Evolutionary conservation across 2,113 vertebrate genomes (phyloP).

Genomic region (Sarotherodon lohbergeri): DNA sequence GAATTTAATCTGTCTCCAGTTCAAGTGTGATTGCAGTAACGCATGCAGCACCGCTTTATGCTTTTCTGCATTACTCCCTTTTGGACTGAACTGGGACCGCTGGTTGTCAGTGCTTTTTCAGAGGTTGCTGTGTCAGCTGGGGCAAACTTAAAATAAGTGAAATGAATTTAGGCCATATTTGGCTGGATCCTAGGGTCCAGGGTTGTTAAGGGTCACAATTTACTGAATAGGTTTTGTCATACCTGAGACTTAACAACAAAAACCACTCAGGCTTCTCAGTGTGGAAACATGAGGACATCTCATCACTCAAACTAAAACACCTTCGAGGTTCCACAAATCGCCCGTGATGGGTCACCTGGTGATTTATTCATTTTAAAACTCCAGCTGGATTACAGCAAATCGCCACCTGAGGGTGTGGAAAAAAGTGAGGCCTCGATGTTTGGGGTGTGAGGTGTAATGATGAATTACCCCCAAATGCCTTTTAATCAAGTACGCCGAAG

Average conservation of each 20-base stretch:
- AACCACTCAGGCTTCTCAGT: background rate
- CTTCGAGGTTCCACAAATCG: background rate
- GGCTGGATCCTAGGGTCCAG: background rate
- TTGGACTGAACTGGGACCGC: rapidly evolving
- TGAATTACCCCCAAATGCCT: background rate
- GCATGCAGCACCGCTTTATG: background rate
- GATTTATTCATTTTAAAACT: background rate
- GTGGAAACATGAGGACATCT: background rate
- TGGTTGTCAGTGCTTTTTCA: background rate
- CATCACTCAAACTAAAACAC: background rate
- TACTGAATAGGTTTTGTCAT: background rate
- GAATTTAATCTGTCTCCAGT: background rate
- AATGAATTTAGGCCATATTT: background rate
- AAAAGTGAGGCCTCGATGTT: background rate
- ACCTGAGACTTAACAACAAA: background rate
- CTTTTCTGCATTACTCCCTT: background rate
- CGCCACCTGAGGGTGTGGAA: background rate
- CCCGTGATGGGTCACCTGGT: background rate
- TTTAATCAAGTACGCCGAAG: background rate
- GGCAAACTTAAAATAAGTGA: background rate
- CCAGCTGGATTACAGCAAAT: background rate
- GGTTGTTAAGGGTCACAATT: background rate
- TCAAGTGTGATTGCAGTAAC: background rate
- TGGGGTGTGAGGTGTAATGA: background rate
- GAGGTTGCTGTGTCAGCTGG: background rate